Conservation (phyloP, 2,888 invertebrate genomes). For the Caenorhabditis sp. region DNA sequence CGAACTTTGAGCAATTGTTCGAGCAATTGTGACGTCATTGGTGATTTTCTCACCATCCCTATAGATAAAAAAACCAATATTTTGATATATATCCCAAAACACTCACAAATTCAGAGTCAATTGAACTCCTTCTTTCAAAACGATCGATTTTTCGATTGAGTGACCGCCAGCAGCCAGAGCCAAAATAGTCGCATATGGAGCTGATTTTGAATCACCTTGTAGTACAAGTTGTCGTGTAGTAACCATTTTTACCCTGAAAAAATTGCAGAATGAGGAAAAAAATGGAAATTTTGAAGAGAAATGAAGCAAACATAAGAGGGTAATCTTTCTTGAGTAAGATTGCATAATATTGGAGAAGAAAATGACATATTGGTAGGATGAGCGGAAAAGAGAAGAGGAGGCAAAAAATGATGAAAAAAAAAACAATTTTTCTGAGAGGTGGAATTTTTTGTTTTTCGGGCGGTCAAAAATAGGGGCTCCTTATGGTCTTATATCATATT, state of each 20-base stretch:
- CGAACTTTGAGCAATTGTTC: conserved; percentile 48
- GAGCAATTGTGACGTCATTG: conserved; percentile 57
- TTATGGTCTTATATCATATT: too few species aligned
- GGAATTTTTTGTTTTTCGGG: too few species aligned
- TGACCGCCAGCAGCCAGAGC: conserved; percentile 50
- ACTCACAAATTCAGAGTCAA: conserved; percentile 48
- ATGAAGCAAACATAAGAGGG: neutral
- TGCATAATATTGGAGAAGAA: conserved; percentile 1
- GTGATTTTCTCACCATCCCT: conserved; percentile 54
- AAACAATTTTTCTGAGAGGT: neutral
- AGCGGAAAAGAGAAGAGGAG: neutral
- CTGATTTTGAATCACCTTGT: conserved; percentile 30
- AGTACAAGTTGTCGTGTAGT: conserved; percentile 33
- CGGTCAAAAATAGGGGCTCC: too few species aligned
- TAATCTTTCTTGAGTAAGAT: neutral
- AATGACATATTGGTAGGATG: neutral
- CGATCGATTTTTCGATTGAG: conserved; percentile 42
- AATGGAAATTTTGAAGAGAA: neutral
- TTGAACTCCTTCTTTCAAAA: conserved; percentile 26
- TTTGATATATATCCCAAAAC: too few species aligned
- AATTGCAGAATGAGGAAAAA: neutral
- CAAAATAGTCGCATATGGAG: conserved; percentile 54
- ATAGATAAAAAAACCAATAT: conserved; percentile 15
- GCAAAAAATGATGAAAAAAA: conserved; percentile 3
- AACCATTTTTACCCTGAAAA: conserved; percentile 18